Percentiles rank a stretch among this genome's conserved stretches.
These are phyloP conservation scores for Corythaixoides concolor DNA, from an alignment of 2,113 vertebrate genomes.

Conservation along the genomic window DNA sequence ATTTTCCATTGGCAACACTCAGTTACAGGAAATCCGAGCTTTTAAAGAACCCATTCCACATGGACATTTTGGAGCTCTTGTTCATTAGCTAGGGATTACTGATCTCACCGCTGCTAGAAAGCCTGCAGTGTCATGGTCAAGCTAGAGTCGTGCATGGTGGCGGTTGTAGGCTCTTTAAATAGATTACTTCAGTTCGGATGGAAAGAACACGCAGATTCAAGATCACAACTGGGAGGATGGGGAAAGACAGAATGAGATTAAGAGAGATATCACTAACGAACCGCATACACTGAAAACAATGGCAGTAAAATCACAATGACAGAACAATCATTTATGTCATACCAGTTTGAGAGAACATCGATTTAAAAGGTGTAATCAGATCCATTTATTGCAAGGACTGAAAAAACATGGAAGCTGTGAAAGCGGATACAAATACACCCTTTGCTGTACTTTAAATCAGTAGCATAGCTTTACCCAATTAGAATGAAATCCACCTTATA, in stretches of 20 bases:
- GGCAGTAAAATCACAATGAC: conserved; percentile 45
- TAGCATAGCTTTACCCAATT: conserved; percentile 71
- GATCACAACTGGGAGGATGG: not conserved
- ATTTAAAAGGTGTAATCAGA: conserved; percentile 66
- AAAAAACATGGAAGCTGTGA: conserved; percentile 19
- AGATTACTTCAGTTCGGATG: conserved; percentile 1
- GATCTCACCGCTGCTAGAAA: not conserved
- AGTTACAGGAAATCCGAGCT: not conserved
- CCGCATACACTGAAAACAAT: not conserved
- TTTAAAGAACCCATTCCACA: not conserved
- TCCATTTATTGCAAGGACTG: conserved; percentile 40
- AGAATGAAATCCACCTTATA: conserved; percentile 73
- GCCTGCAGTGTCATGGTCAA: not conserved
- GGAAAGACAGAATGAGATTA: not conserved
- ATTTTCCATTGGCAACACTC: not conserved
- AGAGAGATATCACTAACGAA: conserved; percentile 18
- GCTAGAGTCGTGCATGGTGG: not conserved
- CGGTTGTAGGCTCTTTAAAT: conserved; percentile 32
- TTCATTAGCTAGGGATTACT: not conserved
- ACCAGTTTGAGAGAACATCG: conserved; percentile 35
- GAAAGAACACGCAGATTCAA: conserved; percentile 38
- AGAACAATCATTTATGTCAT: conserved; percentile 37
- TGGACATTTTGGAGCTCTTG: not conserved
- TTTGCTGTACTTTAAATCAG: conserved; percentile 46
- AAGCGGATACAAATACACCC: conserved; percentile 28